Evolutionary conservation across 2,113 vertebrate genomes (phyloP), one percentile per base, ranked within the genome.

Genomic region (Malaclemys terrapin): DNA sequence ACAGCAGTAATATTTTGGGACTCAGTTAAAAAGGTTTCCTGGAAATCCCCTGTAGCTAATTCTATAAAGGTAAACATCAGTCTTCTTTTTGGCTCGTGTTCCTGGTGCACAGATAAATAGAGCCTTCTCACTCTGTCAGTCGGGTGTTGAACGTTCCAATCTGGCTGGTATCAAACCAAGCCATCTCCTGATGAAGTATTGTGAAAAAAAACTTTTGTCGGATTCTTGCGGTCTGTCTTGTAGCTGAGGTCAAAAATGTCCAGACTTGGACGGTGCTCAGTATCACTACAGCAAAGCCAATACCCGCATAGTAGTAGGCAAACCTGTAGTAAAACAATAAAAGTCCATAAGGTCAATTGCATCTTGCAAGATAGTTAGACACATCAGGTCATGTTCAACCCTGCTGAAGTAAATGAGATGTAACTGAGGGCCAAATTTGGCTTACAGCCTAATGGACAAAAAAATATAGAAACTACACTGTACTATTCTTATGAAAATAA

Each of bases 181-280:
- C 94, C 98, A 98, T 99, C 27, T 98, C 97, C 91, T 99, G 98
- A 85, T 98, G 98, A 31, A 99, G 98, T 50, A 99, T 97, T 78
- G 98, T 97, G 93, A 98, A 98, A 91, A 99, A 99, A 93, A 98
- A 98, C 83, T 97, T 98, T 80, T 97, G 94, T 13, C 98, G 96
- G 90, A 99, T 98, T 80, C 98, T 98, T 82, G 97, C 81, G 2
- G 98, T 97, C 94, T 99, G 98, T 75, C 98, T 98, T 0, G 96
- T 62, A 65, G 98, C 98, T 53, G 96, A 56, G 50, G 98, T 22
- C 82, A 98, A 72, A 93, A 98, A 98, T 0, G 98, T 95, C 98
- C 95, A 98, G 8, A 98, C 97, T 86, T 98, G 98, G 84, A 98
- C 85, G 11, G 91, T 94, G 72, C 96, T 97, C 29, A 98, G 93